A percentile compares a stretch with the other conserved stretches of the same genome.
phyloP scores from a whole-genome alignment of 2,888 invertebrate species.

The Platycheirus rosarum region DNA sequence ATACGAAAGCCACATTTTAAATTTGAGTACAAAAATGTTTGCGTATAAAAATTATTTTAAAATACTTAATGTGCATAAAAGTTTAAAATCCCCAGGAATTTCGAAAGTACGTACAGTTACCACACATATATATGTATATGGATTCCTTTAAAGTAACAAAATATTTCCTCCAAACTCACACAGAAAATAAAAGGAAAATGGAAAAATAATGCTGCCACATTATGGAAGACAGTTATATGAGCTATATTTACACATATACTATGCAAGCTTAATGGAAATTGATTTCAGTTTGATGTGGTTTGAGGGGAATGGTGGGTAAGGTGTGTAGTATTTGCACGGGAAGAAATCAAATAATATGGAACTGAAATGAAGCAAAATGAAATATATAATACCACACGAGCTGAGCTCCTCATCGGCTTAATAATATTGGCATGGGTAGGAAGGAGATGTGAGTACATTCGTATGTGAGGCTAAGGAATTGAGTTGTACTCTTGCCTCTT shows the following conservation, averaged over 20 bases:
- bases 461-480: neutral
- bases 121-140: too few species aligned
- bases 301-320: neutral
- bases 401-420: neutral
- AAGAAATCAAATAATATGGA: neutral
- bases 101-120: too few species aligned
- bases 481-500: neutral
- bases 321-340: too few species aligned
- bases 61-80: too few species aligned
- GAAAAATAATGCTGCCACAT: slow-evolving; percentile 3
- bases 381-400: neutral
- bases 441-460: neutral
- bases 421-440: neutral
- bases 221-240: neutral
- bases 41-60: too few species aligned
- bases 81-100: too few species aligned
- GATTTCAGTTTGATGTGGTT: slow-evolving; percentile 19
- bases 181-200: neutral
- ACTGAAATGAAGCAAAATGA: neutral
- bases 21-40: too few species aligned
- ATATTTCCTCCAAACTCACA: too few species aligned
- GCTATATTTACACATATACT: too few species aligned
- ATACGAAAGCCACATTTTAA: too few species aligned
- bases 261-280: slow-evolving; percentile 25
- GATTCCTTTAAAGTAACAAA: too few species aligned